Percentiles rank a stretch among this genome's conserved stretches.
phyloP scores from a whole-genome alignment of 2,113 vertebrate genomes.

The Syngnathoides biaculeatus region DNA sequence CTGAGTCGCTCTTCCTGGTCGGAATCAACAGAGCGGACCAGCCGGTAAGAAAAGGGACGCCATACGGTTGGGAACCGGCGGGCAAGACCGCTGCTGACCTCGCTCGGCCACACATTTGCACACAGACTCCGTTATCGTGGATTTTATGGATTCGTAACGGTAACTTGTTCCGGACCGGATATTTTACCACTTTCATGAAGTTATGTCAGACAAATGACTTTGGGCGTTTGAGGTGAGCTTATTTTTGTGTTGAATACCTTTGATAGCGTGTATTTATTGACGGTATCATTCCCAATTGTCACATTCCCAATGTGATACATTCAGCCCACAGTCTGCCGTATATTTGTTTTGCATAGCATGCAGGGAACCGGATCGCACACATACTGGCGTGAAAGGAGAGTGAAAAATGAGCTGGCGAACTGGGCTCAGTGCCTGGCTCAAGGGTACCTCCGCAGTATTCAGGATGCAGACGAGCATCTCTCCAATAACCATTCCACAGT shows the following conservation, averaged over 20 bases:
- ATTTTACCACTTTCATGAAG: not conserved
- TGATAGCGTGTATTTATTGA: too few species aligned
- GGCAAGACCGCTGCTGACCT: not conserved
- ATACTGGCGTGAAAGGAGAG: not conserved
- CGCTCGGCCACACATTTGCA: not conserved
- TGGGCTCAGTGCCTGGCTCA: not conserved
- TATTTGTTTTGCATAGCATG: too few species aligned
- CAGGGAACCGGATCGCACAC: not conserved
- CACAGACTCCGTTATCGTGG: too few species aligned
- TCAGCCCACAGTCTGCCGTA: too few species aligned
- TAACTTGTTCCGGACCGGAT: too few species aligned
- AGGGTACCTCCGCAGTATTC: not conserved
- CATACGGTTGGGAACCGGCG: not conserved
- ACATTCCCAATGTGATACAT: too few species aligned
- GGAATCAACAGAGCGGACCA: conserved; percentile 97
- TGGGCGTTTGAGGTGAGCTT: not conserved
- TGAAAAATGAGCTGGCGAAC: too few species aligned
- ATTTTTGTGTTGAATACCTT: not conserved
- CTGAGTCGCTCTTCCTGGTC: conserved; percentile 93
- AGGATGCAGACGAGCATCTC: too few species aligned
- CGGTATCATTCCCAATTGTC: too few species aligned
- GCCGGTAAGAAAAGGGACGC: conserved; percentile 83
- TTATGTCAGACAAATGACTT: not conserved
- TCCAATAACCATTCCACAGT: not conserved
- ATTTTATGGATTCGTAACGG: too few species aligned